phyloP scores from a whole-genome alignment of 2,888 invertebrate genomes.

The Brachyptera putata region DNA sequence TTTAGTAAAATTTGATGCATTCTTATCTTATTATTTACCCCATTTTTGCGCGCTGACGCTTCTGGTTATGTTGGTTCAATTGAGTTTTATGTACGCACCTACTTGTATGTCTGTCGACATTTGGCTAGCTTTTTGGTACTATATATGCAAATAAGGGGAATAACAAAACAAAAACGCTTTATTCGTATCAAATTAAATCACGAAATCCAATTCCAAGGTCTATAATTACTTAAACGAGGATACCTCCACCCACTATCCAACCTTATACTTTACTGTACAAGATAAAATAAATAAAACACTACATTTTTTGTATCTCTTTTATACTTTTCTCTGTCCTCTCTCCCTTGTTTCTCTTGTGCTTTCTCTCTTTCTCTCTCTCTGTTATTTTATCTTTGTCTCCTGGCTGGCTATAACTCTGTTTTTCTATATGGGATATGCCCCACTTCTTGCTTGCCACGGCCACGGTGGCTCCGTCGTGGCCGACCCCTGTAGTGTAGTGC shows the following conservation, averaged over 20 bases:
- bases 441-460: conserved; percentile 8
- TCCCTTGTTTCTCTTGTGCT: conserved; percentile 39
- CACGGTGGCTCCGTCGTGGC: conserved; percentile 2
- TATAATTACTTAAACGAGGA: not conserved
- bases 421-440: not conserved
- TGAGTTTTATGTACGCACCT: too few species aligned
- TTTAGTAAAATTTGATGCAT: too few species aligned
- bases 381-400: conserved; percentile 14
- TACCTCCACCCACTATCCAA: conserved; percentile 5
- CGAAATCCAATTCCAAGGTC: too few species aligned
- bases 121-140: too few species aligned
- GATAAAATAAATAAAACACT: conserved; percentile 18
- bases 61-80: too few species aligned
- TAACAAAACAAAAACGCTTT: too few species aligned
- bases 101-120: too few species aligned
- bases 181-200: too few species aligned
- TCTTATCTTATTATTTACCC: too few species aligned
- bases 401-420: conserved; percentile 2
- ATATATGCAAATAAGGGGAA: too few species aligned
- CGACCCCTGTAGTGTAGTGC: not conserved
- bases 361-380: not conserved
- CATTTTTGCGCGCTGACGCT: too few species aligned
- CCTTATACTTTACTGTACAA: not conserved
- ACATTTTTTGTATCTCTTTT: not conserved
- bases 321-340: conserved; percentile 22